These are phyloP conservation scores for Paelopatides confundens DNA, from an alignment of 53 echinoderm and acorn worm species.

Conservation along the genomic window DNA sequence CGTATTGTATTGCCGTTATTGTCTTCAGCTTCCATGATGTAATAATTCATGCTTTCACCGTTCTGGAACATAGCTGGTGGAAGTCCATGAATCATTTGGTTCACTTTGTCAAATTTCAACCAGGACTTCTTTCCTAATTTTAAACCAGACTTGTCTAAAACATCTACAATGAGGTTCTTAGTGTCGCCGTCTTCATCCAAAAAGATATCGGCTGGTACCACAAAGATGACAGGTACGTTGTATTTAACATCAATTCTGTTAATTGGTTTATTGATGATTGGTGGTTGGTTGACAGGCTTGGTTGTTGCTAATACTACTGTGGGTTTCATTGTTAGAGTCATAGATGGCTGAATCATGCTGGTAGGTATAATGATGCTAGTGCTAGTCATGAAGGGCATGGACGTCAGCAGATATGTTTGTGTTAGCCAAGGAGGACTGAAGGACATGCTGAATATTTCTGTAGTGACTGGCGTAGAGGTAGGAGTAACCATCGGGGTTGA, in stretches of 20 bases:
- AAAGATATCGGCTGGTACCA: slow-evolving; percentile 80
- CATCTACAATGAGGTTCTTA: slow-evolving; percentile 64
- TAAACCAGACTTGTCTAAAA: slow-evolving; percentile 55
- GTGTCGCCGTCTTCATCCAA: slow-evolving; percentile 95
- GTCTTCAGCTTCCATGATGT: slow-evolving; percentile 79
- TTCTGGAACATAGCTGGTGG: slow-evolving; percentile 55
- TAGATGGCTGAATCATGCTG: slow-evolving; percentile 53
- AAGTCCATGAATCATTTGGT: slow-evolving; percentile 73
- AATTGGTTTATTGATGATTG: slow-evolving; percentile 31
- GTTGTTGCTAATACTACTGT: slow-evolving; percentile 37
- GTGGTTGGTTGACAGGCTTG: slow-evolving; percentile 24
- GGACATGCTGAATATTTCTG: slow-evolving; percentile 50
- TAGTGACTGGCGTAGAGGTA: slow-evolving; percentile 45
- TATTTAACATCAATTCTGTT: slow-evolving; percentile 71
- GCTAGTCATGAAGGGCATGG: slow-evolving; percentile 12
- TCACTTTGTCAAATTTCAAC: slow-evolving; percentile 86
- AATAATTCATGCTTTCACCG: slow-evolving; percentile 41
- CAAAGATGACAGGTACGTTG: slow-evolving; percentile 72
- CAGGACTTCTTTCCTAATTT: slow-evolving; percentile 68
- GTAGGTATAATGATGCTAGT: slow-evolving; percentile 22
- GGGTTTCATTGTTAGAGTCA: slow-evolving; percentile 41
- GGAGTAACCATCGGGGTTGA: slow-evolving; percentile 80
- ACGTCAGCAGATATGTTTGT: slow-evolving; percentile 75
- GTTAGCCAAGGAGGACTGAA: slow-evolving; percentile 58
- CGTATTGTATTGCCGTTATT: slow-evolving; percentile 56